These are phyloP conservation scores for Cecidostiba fungosa DNA, from an alignment of 2,888 invertebrate species.

Conservation along the genomic window DNA sequence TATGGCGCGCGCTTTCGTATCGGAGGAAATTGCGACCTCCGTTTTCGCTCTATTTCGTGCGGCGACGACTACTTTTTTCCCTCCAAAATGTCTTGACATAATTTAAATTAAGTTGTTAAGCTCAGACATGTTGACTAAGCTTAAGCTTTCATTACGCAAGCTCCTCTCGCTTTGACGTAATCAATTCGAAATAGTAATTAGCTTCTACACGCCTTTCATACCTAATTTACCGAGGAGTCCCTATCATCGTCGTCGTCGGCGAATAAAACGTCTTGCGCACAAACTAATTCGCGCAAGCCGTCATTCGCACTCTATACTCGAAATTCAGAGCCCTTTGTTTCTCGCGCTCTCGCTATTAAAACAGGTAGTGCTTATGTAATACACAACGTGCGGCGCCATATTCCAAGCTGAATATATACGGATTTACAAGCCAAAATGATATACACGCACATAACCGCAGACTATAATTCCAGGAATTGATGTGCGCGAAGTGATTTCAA, in stretches of 20 bases:
- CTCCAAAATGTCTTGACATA: background rate
- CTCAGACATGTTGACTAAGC: too few species aligned
- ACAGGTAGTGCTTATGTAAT: background rate
- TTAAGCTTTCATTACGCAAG: too few species aligned
- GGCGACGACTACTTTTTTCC: background rate
- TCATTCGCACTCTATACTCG: background rate
- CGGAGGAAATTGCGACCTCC: too few species aligned
- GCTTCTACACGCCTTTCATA: too few species aligned
- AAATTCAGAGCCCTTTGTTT: conserved; percentile 1
- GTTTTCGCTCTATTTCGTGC: background rate
- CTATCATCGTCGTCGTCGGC: background rate
- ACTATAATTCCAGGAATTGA: background rate
- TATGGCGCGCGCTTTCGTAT: too few species aligned
- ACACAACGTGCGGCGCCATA: too few species aligned
- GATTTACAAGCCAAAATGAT: background rate
- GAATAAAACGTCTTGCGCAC: background rate
- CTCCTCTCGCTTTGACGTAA: too few species aligned
- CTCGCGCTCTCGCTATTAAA: background rate
- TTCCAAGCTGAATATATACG: too few species aligned
- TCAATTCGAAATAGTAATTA: too few species aligned
- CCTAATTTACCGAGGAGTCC: too few species aligned
- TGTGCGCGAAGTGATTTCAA: background rate
- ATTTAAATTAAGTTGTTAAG: too few species aligned
- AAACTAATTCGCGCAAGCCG: background rate
- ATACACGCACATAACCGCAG: background rate